Evolutionary conservation across 2,797 vertebrate species (phyloP), one percentile per base, ranked within the genome.

Genomic region (Lophotriccus pileatus): DNA sequence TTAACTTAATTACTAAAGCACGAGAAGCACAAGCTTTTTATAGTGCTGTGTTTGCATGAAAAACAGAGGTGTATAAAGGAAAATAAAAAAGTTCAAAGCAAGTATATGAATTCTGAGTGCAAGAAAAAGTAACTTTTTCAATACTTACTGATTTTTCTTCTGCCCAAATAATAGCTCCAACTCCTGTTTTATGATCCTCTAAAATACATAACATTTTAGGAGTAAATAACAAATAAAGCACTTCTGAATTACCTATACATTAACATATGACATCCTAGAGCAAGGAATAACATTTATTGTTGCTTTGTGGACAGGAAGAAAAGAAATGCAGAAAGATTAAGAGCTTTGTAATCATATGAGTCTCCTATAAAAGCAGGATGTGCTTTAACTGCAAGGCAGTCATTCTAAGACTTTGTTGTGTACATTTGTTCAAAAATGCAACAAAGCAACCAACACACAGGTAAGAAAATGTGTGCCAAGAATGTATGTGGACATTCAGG

Each of bases 171-270:
- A 99, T 98, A 39, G 99, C 98, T 49, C 99, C 99, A 60, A 99
- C 99, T 56, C 99, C 99, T 14, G 99, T 98, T 97, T 99, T 99
- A 77, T 99, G 99, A 95, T 99, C 99, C 98, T 99, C 99, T 99
- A 97, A 94, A 99, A 98, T 66, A 97, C 46, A 97, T 12, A 97
- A 85, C 14, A 62, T 81, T 95, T 93, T 56, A 90, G 69, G 30
- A 70, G 66, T 94, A 69, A 96, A 32, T 93, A 81, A 78, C 49
- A 94, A 86, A 72, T 47, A 79, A 89, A 77, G 36, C n/a, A 80
- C 17, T 90, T 94, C 53, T 36, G 20, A 43, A 32, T 80, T 76
- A 91, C 18, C 27, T 50, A 52, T 10, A 58, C 22, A 68, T 43
- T 80, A 77, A 74, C 43, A 37, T 36, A 66, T 5, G 28, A 64